A percentile compares a stretch with the other conserved stretches of the same genome.
Evolutionary conservation across 2,888 invertebrate genomes (phyloP).

Genomic region (Eilema sororculum): DNA sequence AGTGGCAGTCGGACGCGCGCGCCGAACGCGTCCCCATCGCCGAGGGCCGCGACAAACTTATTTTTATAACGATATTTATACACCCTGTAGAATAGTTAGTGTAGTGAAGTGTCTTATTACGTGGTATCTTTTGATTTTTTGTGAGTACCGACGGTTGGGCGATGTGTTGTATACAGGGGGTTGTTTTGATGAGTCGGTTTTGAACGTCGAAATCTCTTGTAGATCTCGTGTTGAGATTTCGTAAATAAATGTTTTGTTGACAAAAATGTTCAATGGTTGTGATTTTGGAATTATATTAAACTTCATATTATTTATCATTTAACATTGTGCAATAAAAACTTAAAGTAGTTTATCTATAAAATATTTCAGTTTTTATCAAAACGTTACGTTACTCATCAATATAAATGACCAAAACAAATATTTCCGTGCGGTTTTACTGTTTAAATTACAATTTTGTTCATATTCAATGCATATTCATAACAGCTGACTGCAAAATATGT

Average conservation of each 20-base stretch:
- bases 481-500: not conserved
- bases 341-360: not conserved
- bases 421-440: conserved; percentile 3
- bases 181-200: conserved; percentile 11
- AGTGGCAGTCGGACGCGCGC: conserved; percentile 45
- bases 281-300: not conserved
- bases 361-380: not conserved
- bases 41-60: conserved; percentile 45
- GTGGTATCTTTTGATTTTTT: conserved; percentile 51
- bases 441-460: not conserved
- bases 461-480: not conserved
- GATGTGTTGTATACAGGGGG: not conserved
- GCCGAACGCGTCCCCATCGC: conserved; percentile 43
- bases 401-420: conserved; percentile 5
- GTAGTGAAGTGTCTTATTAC: conserved; percentile 53
- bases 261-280: not conserved
- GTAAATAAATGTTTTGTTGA: not conserved
- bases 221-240: conserved; percentile 7
- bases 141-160: conserved; percentile 29
- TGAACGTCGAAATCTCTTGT: not conserved
- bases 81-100: conserved; percentile 52
- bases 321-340: not conserved
- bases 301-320: not conserved
- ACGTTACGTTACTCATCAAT: not conserved
- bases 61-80: conserved; percentile 54